Evolutionary conservation across 2,113 vertebrate genomes (phyloP).

Genomic region (Alosa alosa): DNA sequence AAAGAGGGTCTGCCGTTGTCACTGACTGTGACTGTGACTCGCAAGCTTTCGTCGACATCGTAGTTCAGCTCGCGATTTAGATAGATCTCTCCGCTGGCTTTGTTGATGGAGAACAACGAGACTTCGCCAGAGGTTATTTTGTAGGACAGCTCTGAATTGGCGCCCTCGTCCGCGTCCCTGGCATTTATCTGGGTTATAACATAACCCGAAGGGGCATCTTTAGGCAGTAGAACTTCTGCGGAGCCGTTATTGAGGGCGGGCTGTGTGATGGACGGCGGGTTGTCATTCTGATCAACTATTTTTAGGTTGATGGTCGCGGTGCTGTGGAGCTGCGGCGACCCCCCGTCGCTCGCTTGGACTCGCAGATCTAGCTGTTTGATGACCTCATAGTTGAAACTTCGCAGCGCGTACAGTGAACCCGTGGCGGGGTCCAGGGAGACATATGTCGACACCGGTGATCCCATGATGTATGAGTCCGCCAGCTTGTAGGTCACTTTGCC

Average conservation of each 20-base stretch:
- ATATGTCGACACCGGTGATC: slow-evolving; percentile 83
- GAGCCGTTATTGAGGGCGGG: slow-evolving; percentile 83
- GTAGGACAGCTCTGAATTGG: slow-evolving; percentile 83
- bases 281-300: slow-evolving; percentile 92
- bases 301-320: slow-evolving; percentile 80
- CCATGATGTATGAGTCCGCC: slow-evolving; percentile 79
- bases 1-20: slow-evolving; percentile 86
- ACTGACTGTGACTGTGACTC: slow-evolving; percentile 79
- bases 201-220: slow-evolving; percentile 78
- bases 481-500: slow-evolving; percentile 86
- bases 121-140: slow-evolving; percentile 71
- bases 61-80: slow-evolving; percentile 82
- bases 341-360: slow-evolving; percentile 85
- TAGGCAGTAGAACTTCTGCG: slow-evolving; percentile 79
- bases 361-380: slow-evolving; percentile 86
- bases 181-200: slow-evolving; percentile 84
- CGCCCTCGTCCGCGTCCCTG: slow-evolving; percentile 85
- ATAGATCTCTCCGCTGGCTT: slow-evolving; percentile 84
- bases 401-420: slow-evolving; percentile 88
- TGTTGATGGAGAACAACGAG: slow-evolving; percentile 81
- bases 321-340: slow-evolving; percentile 83
- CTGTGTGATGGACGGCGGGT: slow-evolving; percentile 81
- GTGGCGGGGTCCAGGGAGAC: slow-evolving; percentile 90
- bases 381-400: slow-evolving; percentile 91
- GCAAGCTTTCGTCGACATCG: slow-evolving; percentile 80